Evolutionary conservation across 2,888 invertebrate genomes (phyloP), one percentile per base, ranked within the genome.

Genomic region (Plusia festucae): DNA sequence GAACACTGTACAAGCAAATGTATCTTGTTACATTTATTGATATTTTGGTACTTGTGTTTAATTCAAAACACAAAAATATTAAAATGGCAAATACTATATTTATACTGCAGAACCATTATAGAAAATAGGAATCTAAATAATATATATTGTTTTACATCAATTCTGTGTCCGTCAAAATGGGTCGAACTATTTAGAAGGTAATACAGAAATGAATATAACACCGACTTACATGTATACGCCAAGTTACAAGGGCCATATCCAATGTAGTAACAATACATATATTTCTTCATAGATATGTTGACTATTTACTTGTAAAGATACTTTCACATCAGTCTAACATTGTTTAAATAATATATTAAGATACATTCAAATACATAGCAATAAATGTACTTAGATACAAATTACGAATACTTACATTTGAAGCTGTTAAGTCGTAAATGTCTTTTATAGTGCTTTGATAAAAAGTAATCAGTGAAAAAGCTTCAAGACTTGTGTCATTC

Each of bases 1-100:
- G 46, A 63, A 70, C 64, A 76, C 46, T 68, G 61, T 65, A 63
- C 30, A 72, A 68, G 66, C 68, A 40, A 66, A 27, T n/a, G 20
- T 18, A 40, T n/a, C 6, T n/a, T 34, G 34, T 40, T 40, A 34
- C 34, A 34, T 34, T 15, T 34, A 15, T 34, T 34, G 40, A 40
- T 15, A n/a, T 40, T 40, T n/a, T 40, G 15, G 34, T n/a, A 40
- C n/a, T 40, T n/a, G 40, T 40, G 40, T 5, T 40, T n/a, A 40
- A 1, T 7, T 40, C n/a, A 7, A 9, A 30, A 40, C n/a, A 15
- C 13, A 13, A 15, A 34, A 13, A 34, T n/a, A 5, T 40, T 5
- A 40, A 15, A 4, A 40, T 40, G 6, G 15, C n/a, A 30, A 30
- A 2, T 30, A 9, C 9, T 30, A 30, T 0, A 2, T 9, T 30